Base-by-base conservation (phyloP, 2,888 invertebrate species). In the Microplitis deprimator region DNA sequence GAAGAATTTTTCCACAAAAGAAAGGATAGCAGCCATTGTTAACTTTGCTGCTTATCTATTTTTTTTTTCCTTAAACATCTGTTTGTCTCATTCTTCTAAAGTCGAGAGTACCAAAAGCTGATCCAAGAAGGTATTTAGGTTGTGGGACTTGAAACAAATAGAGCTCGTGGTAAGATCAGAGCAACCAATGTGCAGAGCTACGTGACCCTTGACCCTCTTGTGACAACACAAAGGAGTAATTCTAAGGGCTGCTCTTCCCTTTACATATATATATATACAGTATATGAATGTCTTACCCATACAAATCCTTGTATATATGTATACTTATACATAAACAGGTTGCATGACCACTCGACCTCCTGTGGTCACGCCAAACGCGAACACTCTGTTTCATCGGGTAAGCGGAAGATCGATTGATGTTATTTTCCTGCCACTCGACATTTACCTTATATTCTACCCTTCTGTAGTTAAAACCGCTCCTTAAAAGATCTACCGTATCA, bases 181-280 rank as follows among this genome's bases (percentile, higher is more conserved):
- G 39, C 71, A 13, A 68, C 10, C n/a, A 41, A 17, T 20, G 72
- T 17, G 50, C 64, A 60, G 68, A 60, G 67, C 77, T 65, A 73
- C 20, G 65, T 77, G 73, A 79, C 70, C 75, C 80, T 80, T 80
- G 78, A 80, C 80, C 80, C 50, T 16, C 16, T 77, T 78, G 75
- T 40, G 59, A 68, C 60, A 50, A 50, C 68, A 80, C 75, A 78
- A 80, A 80, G 75, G 73, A 75, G 69, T 67, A 64, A 78, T 80
- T 78, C 61, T 65, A 40, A 68, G 74, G 67, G 65, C 72, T 39
- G 60, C 69, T 71, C 62, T 61, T 68, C 72, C 77, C 73, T 72
- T 68, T n/a, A 29, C 65, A n/a, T 13, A 50, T 13, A 8, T 7
- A 8, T 29, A 29, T 29, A 29, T 29, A 29, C 1, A 50, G 10